These are phyloP conservation scores for Chlorops oryzae DNA, from an alignment of 1,140 invertebrate genomes.

Conservation along the genomic window DNA sequence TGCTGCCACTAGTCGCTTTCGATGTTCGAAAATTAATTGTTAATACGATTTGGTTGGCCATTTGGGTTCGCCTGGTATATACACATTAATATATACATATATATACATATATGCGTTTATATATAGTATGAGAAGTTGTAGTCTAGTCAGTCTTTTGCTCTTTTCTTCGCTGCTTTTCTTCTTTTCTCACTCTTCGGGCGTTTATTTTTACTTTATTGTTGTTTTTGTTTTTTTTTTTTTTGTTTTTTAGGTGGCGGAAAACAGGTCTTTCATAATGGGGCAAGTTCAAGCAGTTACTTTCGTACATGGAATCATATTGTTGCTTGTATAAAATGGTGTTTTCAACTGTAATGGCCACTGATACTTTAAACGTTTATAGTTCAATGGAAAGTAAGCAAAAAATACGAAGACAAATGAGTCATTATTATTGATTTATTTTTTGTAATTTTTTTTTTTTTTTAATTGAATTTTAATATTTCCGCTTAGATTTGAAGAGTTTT, in stretches of 20 bases:
- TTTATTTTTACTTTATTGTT: slow-evolving; percentile 28
- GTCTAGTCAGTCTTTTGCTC: background rate
- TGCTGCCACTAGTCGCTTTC: too few species aligned
- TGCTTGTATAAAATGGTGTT: too few species aligned
- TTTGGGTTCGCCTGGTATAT: too few species aligned
- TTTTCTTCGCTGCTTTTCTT: background rate
- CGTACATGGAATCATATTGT: too few species aligned
- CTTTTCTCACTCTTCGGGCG: background rate
- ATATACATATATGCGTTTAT: too few species aligned
- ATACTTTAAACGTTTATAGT: slow-evolving; percentile 31
- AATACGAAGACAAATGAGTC: background rate
- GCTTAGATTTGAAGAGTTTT: too few species aligned
- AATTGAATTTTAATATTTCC: too few species aligned
- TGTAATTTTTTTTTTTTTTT: background rate
- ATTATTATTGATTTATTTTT: slow-evolving; percentile 1
- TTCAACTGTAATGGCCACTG: slow-evolving; percentile 37
- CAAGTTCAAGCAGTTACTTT: too few species aligned
- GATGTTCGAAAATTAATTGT: slow-evolving; percentile 37
- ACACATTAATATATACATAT: too few species aligned
- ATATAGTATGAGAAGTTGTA: too few species aligned
- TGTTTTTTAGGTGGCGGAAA: slow-evolving; percentile 18
- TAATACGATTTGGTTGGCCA: slow-evolving; percentile 44
- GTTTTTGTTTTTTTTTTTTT: slow-evolving; percentile 25
- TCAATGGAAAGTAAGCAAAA: too few species aligned
- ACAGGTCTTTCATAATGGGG: slow-evolving; percentile 21